phyloP scores from a whole-genome alignment of 2,797 vertebrate species.

The Syngnathus acus region DNA sequence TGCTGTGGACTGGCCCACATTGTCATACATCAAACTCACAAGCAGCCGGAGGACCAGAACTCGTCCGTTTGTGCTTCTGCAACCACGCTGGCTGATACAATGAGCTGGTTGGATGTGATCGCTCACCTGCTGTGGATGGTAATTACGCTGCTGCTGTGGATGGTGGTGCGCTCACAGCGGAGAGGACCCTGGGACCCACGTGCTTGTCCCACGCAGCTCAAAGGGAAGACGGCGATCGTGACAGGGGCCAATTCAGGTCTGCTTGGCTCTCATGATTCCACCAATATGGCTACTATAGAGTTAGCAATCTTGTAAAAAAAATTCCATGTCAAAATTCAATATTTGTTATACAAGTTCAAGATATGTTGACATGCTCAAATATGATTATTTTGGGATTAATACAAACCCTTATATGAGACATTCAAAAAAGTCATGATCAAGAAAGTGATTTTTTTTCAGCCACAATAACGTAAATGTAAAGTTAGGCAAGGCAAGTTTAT shows the following conservation, averaged over 20 bases:
- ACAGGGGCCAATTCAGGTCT: constrained; percentile 80
- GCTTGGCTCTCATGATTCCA: background rate
- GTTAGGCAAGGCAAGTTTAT: too few relatives aligned
- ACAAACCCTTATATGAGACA: background rate
- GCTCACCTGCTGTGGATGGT: constrained; percentile 65
- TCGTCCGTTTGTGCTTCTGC: background rate
- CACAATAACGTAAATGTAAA: background rate
- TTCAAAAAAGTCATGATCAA: background rate
- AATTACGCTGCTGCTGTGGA: constrained; percentile 43
- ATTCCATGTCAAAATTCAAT: background rate
- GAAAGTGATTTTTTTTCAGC: background rate
- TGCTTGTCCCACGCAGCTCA: constrained; percentile 59
- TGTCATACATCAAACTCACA: background rate
- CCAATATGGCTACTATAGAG: too few relatives aligned
- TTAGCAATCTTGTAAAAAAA: background rate
- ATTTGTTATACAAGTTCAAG: background rate
- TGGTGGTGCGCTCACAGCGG: constrained; percentile 50
- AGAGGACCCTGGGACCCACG: constrained; percentile 60
- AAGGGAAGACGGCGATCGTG: constrained; percentile 76
- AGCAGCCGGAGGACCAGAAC: too few relatives aligned
- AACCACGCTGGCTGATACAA: background rate
- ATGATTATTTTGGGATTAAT: background rate
- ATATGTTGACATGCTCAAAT: background rate
- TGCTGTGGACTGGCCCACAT: background rate
- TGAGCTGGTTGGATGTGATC: constrained; percentile 43